phyloP scores from a whole-genome alignment of 2,797 vertebrate species.

The Cuculus canorus region DNA sequence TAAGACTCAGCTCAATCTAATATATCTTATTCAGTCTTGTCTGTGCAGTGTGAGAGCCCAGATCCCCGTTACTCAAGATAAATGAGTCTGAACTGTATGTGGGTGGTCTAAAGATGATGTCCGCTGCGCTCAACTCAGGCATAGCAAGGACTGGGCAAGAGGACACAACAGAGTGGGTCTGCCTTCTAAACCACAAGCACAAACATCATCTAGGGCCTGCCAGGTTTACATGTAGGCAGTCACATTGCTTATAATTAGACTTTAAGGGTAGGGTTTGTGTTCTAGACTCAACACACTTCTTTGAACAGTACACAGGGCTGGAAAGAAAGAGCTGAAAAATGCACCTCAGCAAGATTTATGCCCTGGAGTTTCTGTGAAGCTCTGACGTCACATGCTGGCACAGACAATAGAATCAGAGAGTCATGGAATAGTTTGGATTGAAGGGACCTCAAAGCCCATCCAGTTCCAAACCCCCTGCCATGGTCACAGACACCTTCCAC shows the following conservation, averaged over 20 bases:
- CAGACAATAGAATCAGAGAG: background rate
- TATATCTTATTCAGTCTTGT: background rate
- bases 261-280: background rate
- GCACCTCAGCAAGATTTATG: background rate
- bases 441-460: no score
- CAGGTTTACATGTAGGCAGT: background rate
- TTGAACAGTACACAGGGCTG: background rate
- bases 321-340: background rate
- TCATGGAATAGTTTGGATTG: no score
- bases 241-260: background rate
- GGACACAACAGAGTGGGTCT: background rate
- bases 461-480: no score
- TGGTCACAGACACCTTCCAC: no score
- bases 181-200: background rate
- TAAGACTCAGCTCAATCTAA: background rate
- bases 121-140: background rate
- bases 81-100: background rate
- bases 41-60: background rate
- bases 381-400: background rate
- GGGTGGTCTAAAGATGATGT: background rate
- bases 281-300: background rate
- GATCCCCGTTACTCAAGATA: background rate
- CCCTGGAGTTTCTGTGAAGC: background rate
- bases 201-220: background rate
- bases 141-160: background rate